Conservation (phyloP, 64 coral and sea anemone species). For the Montipora foliosa region DNA sequence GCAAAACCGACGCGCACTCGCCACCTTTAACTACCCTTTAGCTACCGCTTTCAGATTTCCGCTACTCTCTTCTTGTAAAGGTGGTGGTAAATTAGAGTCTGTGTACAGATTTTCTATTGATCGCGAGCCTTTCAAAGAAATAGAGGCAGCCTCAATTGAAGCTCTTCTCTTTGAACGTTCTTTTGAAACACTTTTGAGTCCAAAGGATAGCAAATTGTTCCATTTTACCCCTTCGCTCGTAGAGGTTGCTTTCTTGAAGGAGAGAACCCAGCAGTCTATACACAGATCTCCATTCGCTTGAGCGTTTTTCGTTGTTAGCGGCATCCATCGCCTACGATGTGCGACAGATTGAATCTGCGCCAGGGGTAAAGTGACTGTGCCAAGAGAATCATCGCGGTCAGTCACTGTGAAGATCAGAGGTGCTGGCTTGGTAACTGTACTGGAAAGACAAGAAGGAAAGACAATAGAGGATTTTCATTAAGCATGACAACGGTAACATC, state of each 20-base stretch:
- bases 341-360: constrained; percentile 89
- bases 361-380: constrained; percentile 73
- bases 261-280: constrained; percentile 92
- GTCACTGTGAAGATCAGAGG: constrained; percentile 88
- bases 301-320: constrained; percentile 76
- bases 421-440: constrained; percentile 79
- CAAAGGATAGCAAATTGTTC: constrained; percentile 30
- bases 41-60: no score
- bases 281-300: constrained; percentile 88
- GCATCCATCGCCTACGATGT: constrained; percentile 92
- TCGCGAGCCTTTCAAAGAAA: constrained; percentile 68
- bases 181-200: background rate
- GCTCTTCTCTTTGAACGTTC: constrained; percentile 62
- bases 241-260: constrained; percentile 66
- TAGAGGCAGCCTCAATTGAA: constrained; percentile 75
- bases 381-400: constrained; percentile 81
- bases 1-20: no score
- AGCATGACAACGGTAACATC: no score
- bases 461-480: background rate
- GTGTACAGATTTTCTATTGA: constrained; percentile 89
- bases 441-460: constrained; percentile 13
- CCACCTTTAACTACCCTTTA: no score
- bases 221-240: constrained; percentile 15
- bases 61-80: background rate
- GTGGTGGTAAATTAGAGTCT: background rate